Conservation (phyloP, 2,797 vertebrate genomes). For the Ambastaia sidthimunki region DNA sequence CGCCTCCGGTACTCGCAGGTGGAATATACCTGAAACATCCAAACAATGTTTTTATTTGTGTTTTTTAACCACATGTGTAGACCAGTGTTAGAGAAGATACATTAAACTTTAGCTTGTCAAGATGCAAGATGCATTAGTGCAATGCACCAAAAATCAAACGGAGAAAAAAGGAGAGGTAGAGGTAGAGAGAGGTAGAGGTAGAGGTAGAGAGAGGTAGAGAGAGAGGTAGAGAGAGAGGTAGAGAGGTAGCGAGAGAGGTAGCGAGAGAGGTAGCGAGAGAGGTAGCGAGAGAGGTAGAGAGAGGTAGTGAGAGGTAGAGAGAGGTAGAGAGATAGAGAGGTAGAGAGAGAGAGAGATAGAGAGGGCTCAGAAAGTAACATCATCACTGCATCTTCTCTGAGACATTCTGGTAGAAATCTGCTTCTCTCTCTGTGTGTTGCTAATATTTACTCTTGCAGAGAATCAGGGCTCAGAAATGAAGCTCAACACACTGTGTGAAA, state of each 20-base stretch:
- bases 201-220: too few relatives aligned
- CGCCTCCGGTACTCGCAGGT: slow-evolving; percentile 92
- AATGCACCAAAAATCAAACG: slow-evolving; percentile 57
- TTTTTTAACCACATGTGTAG: background rate
- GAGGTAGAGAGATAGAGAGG: too few relatives aligned
- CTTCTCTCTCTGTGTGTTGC: slow-evolving; percentile 56
- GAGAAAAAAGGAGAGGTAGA: too few relatives aligned
- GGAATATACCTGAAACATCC: slow-evolving; percentile 87
- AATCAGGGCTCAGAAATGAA: slow-evolving; percentile 13
- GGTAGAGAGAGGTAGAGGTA: too few relatives aligned
- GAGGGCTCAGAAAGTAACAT: slow-evolving; percentile 42
- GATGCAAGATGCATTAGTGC: slow-evolving; percentile 46
- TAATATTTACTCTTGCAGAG: slow-evolving; percentile 20
- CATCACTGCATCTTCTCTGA: slow-evolving; percentile 66
- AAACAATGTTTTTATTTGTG: background rate
- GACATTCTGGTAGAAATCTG: slow-evolving; percentile 77
- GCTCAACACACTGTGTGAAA: slow-evolving; percentile 12
- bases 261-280: too few relatives aligned
- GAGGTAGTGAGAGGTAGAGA: too few relatives aligned
- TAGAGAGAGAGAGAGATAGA: slow-evolving; percentile 29
- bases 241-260: too few relatives aligned
- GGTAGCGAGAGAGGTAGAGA: too few relatives aligned
- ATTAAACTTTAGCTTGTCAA: background rate
- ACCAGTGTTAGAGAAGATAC: background rate
- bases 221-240: too few relatives aligned